Base-by-base conservation (phyloP, 2,888 invertebrate species). In the Agonopterix alstromeriana region DNA sequence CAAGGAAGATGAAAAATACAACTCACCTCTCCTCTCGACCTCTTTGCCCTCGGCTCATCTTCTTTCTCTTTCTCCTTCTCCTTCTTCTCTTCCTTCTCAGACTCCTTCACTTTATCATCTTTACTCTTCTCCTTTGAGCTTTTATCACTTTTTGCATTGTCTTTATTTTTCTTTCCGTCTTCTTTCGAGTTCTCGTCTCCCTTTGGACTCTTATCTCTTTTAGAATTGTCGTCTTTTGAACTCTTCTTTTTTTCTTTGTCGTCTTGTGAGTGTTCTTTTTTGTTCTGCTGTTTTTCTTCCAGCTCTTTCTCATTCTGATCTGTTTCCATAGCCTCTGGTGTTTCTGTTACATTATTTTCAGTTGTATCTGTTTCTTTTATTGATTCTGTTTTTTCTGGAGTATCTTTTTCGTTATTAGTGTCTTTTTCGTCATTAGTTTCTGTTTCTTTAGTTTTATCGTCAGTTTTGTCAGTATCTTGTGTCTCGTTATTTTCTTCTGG, bases 21-120 rank as follows among this genome's bases (percentile, higher is more conserved):
- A 53, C 69, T 61, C 43, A 86, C 86, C 78, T 87, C 87, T 77
- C 86, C 87, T 77, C 87, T 79, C 65, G 79, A 77, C 60, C 86
- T 67, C 60, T 86, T 87, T 42, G 85, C 84, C 58, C 84, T 65
- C 0, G 85, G 84, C 53, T 87, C 88, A 0, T 62, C 68, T 0
- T 53, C 48, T 10, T 75, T 78, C n/a, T 53, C 48, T 10, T 75
- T 78, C n/a, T 61, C 59, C 11, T 70, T 71, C 38, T 68, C 70
- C 5, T 76, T 70, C 43, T 59, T 55, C 42, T 51, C 48, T 35
- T 53, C 51, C 14, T 50, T 50, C 3, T 44, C 46, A 8, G 51
- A 48, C 41, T 57, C 54, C 3, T 54, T 53, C 27, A 27, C 27
- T 27, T 27, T 27, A 27, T 45, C 56, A 58, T 45, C 53, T 49